These are phyloP conservation scores for Tyria jacobaeae DNA, from an alignment of 2,888 invertebrate genomes.

Conservation along the genomic window DNA sequence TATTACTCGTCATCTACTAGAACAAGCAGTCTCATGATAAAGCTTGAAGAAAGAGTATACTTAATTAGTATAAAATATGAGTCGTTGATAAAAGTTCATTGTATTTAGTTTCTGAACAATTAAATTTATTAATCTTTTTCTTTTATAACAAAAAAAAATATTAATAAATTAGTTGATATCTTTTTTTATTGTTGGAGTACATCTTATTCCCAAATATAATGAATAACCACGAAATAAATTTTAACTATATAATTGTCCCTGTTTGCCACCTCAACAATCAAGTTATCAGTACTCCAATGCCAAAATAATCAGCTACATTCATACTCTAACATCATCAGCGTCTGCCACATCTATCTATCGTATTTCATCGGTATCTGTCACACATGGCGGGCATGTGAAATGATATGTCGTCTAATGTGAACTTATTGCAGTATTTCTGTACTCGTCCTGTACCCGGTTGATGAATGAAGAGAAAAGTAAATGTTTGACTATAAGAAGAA, in stretches of 20 bases:
- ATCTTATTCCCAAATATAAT: too few species aligned
- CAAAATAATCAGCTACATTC: slow-evolving; percentile 13
- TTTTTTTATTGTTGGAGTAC: too few species aligned
- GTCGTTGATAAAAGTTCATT: too few species aligned
- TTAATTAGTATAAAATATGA: too few species aligned
- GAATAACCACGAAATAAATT: too few species aligned
- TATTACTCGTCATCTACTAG: too few species aligned
- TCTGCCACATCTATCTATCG: slow-evolving; percentile 22
- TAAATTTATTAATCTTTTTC: background rate
- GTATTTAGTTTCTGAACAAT: too few species aligned
- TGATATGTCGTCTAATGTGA: slow-evolving; percentile 23
- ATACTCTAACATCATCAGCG: background rate
- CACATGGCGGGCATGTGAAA: slow-evolving; percentile 27
- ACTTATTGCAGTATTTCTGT: slow-evolving; percentile 19
- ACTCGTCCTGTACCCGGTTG: slow-evolving; percentile 17
- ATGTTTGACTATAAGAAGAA: too few species aligned
- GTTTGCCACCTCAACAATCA: background rate
- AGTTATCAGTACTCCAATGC: slow-evolving; percentile 17
- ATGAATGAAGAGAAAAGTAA: slow-evolving; percentile 39
- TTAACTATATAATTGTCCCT: background rate
- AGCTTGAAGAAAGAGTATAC: too few species aligned
- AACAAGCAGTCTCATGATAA: too few species aligned
- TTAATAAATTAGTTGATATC: too few species aligned
- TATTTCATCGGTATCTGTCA: slow-evolving; percentile 22
- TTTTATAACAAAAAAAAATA: too few species aligned